Conservation (phyloP, 2,113 vertebrate species). For the Rhinoptilus africanus region DNA sequence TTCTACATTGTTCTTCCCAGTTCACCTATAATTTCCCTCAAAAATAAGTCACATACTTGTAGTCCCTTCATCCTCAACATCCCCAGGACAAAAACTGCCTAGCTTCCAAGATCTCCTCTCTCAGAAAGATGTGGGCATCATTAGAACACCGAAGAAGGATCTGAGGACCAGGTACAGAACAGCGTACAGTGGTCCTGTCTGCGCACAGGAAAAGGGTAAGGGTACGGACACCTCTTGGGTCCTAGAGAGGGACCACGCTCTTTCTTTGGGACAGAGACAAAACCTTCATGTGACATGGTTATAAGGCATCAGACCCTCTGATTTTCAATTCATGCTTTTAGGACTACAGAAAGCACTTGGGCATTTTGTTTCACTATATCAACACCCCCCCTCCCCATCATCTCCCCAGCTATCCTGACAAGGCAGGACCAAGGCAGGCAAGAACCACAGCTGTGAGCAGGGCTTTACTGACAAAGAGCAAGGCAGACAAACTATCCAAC, state of each 20-base stretch:
- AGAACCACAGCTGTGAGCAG: not conserved
- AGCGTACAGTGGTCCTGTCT: not conserved
- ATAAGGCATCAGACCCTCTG: not conserved
- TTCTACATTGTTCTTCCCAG: not conserved
- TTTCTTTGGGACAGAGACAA: not conserved
- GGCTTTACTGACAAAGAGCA: not conserved
- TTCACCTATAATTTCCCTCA: not conserved
- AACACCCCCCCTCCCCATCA: not conserved
- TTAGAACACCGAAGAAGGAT: not conserved
- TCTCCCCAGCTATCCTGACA: not conserved
- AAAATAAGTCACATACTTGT: not conserved
- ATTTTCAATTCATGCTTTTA: not conserved
- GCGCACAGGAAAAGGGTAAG: rapidly evolving
- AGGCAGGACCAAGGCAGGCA: not conserved
- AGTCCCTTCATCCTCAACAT: not conserved
- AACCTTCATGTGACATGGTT: not conserved
- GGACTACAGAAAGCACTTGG: not conserved
- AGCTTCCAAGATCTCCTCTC: not conserved
- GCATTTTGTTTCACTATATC: not conserved
- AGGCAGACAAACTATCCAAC: not conserved
- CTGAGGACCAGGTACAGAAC: not conserved
- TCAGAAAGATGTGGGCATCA: not conserved
- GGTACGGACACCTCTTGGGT: not conserved
- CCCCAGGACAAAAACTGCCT: not conserved
- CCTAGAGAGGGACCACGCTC: not conserved